phyloP scores from a whole-genome alignment of 1,140 invertebrate species.

The Musca vetustissima region DNA sequence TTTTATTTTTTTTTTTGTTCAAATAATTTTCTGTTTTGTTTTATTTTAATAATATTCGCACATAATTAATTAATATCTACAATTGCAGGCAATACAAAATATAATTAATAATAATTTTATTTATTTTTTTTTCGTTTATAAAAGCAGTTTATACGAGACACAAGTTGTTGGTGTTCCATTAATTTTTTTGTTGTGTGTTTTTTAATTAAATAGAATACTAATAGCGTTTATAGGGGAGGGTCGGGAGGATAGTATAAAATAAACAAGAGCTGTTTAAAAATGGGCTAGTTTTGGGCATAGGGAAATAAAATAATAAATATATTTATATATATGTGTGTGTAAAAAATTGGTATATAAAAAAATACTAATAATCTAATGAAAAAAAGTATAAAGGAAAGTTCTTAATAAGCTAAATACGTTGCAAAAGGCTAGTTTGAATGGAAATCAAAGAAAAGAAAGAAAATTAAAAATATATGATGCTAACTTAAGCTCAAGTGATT shows the following conservation, averaged over 20 bases:
- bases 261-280: slow-evolving; percentile 17
- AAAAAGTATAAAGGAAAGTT: not conserved
- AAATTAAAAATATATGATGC: not conserved
- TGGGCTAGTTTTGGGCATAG: not conserved
- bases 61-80: slow-evolving; percentile 25
- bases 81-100: slow-evolving; percentile 32
- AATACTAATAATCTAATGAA: slow-evolving; percentile 22
- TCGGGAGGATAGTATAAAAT: not conserved
- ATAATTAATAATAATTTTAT: slow-evolving; percentile 49
- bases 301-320: slow-evolving; percentile 13
- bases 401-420: slow-evolving; percentile 24
- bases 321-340: slow-evolving; percentile 6
- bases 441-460: slow-evolving; percentile 7
- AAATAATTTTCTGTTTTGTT: slow-evolving; percentile 2
- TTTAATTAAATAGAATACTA: too few relatives aligned
- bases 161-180: not conserved
- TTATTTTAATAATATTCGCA: slow-evolving; percentile 21
- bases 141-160: not conserved
- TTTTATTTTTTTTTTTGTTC: slow-evolving; percentile 1
- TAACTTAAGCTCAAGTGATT: slow-evolving; percentile 53
- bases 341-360: slow-evolving; percentile 10
- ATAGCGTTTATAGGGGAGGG: too few relatives aligned
- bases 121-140: slow-evolving; percentile 46
- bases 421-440: not conserved
- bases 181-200: too few relatives aligned